Evolutionary conservation across 1,140 invertebrate species (phyloP).

Genomic region (Oryctes rhinoceros): DNA sequence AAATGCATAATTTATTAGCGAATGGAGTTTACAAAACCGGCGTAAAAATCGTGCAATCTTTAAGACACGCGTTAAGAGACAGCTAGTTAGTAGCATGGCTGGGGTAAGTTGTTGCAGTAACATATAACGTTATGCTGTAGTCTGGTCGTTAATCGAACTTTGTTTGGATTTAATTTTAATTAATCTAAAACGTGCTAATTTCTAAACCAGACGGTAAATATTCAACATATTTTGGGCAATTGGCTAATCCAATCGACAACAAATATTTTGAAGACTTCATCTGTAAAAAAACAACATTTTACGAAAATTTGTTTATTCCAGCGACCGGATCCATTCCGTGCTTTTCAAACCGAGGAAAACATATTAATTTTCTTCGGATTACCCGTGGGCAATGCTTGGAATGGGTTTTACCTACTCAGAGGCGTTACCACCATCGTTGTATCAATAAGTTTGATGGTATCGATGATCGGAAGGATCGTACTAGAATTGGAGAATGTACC

Average conservation of each 20-base stretch:
- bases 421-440: background rate
- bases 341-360: constrained; percentile 20
- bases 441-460: constrained; percentile 35
- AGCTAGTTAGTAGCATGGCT: background rate
- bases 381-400: constrained; percentile 2
- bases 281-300: too few relatives aligned
- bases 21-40: background rate
- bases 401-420: background rate
- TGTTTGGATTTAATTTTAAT: too few relatives aligned
- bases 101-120: background rate
- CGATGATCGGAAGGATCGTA: constrained; percentile 18
- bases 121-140: background rate
- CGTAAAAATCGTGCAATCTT: background rate
- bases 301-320: background rate
- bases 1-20: constrained; percentile 7
- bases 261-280: too few relatives aligned
- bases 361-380: constrained; percentile 38
- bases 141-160: too few relatives aligned
- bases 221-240: too few relatives aligned
- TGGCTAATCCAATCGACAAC: too few relatives aligned
- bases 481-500: constrained; percentile 42
- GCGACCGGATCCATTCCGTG: constrained; percentile 27
- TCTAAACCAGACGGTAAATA: too few relatives aligned
- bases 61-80: background rate
- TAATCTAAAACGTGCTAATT: too few relatives aligned